A percentile compares a stretch with the other conserved stretches of the same genome.
Evolutionary conservation across 2,797 vertebrate genomes (phyloP).

Genomic region (Masticophis lateralis): DNA sequence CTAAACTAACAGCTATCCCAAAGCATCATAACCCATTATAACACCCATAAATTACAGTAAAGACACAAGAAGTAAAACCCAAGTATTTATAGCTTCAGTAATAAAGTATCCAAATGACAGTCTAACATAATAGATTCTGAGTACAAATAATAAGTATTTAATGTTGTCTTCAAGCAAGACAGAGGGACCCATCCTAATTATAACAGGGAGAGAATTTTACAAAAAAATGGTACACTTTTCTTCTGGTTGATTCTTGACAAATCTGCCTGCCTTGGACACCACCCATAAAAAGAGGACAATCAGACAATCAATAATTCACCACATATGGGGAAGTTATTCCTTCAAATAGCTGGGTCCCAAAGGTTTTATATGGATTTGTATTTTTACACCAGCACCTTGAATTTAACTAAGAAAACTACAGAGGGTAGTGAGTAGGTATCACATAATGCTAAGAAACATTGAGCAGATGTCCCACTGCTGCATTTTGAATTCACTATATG

Average conservation of each 20-base stretch:
- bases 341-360: background rate
- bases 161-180: background rate
- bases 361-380: background rate
- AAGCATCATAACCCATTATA: background rate
- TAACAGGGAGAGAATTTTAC: background rate
- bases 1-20: background rate
- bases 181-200: background rate
- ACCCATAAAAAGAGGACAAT: background rate
- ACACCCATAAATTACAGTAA: background rate
- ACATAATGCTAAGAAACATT: background rate
- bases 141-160: background rate
- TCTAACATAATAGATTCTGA: background rate
- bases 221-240: background rate
- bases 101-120: background rate
- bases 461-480: background rate
- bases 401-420: background rate
- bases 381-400: background rate
- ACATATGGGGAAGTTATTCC: background rate
- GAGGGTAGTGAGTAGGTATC: background rate
- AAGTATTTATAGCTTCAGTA: background rate
- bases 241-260: background rate
- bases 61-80: background rate
- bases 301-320: background rate
- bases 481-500: background rate
- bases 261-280: background rate